Conservation (phyloP, 2,888 invertebrate species). For the Eristalis arbustorum region DNA sequence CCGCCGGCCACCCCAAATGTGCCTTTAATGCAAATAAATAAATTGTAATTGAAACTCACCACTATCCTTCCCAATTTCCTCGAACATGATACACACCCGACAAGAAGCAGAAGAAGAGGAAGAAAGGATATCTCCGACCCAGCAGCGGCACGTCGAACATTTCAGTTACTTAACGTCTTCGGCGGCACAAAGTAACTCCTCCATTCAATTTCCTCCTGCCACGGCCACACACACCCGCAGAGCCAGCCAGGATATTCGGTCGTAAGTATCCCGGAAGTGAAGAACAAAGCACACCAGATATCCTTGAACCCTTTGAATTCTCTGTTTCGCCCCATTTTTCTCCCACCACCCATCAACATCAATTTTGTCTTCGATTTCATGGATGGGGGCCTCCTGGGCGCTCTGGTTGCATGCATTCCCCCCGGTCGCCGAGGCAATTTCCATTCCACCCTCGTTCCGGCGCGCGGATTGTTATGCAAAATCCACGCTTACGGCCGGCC, state of each 20-base stretch:
- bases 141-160: slow-evolving; percentile 35
- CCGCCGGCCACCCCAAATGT: slow-evolving; percentile 2
- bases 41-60: slow-evolving; percentile 64
- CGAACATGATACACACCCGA: slow-evolving; percentile 28
- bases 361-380: slow-evolving; percentile 55
- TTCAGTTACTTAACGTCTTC: slow-evolving; percentile 45
- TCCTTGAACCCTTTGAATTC: slow-evolving; percentile 60
- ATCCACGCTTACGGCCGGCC: slow-evolving; percentile 58
- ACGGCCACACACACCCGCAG: slow-evolving; percentile 2
- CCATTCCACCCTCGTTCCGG: slow-evolving; percentile 60
- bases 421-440: slow-evolving; percentile 37
- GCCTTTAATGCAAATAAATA: slow-evolving; percentile 54
- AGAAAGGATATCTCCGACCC: slow-evolving; percentile 42
- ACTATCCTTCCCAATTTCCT: slow-evolving; percentile 27
- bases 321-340: background rate
- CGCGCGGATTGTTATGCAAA: slow-evolving; percentile 61
- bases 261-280: slow-evolving; percentile 65
- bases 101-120: background rate
- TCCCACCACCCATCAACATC: slow-evolving; percentile 26
- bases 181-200: slow-evolving; percentile 29
- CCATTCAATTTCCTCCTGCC: slow-evolving; percentile 68
- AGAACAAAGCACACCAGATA: slow-evolving; percentile 61
- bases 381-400: background rate
- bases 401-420: background rate
- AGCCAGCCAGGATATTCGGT: slow-evolving; percentile 52